Percentiles rank a stretch among this genome's conserved stretches.
These are phyloP conservation scores for Meteorus sp. DNA, from an alignment of 1,140 invertebrate species.

Conservation along the genomic window DNA sequence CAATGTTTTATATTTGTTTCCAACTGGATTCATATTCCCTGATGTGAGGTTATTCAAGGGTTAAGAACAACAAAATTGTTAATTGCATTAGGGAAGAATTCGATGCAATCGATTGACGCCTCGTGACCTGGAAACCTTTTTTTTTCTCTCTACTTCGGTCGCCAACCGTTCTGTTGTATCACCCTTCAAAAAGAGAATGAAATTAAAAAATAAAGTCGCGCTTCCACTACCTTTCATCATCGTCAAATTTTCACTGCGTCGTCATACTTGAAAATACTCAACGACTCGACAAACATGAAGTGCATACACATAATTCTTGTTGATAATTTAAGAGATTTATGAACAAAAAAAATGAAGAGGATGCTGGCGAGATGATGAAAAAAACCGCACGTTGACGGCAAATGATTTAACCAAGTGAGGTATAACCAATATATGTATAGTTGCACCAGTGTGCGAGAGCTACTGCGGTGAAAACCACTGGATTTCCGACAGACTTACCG, in stretches of 20 bases:
- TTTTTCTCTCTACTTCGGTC: background rate
- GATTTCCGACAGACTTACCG: constrained; percentile 21
- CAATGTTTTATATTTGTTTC: too few species aligned
- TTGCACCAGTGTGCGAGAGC: background rate
- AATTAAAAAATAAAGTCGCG: background rate
- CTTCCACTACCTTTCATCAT: too few species aligned
- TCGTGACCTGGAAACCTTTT: constrained; percentile 17
- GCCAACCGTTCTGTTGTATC: too few species aligned
- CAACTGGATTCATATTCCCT: too few species aligned
- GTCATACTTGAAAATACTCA: too few species aligned
- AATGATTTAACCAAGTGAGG: background rate
- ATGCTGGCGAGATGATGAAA: too few species aligned
- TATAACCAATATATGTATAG: background rate
- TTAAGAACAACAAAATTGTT: background rate
- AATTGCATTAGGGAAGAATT: constrained; percentile 1
- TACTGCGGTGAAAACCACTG: constrained; percentile 20
- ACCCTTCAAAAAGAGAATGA: background rate
- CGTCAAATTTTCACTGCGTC: too few species aligned
- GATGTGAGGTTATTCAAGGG: too few species aligned
- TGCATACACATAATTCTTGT: too few species aligned
- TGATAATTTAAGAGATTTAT: too few species aligned
- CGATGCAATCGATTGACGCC: background rate
- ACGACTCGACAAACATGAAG: too few species aligned
- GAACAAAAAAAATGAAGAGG: too few species aligned
- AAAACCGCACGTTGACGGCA: background rate